Conservation (phyloP, 2,113 vertebrate genomes). For the Aptenodytes forsteri region DNA sequence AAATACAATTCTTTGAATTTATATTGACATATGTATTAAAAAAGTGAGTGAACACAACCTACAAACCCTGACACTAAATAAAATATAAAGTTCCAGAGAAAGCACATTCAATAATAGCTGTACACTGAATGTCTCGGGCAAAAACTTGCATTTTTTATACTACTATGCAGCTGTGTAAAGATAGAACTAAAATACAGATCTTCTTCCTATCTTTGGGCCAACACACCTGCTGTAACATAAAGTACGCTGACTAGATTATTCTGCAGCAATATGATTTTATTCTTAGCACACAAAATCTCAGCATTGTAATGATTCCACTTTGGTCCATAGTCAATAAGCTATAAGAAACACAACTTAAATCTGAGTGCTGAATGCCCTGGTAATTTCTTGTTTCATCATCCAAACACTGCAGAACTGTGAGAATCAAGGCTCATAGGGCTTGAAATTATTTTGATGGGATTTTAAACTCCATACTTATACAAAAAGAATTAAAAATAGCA, state of each 20-base stretch:
- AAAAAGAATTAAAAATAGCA: neutral
- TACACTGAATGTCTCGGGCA: neutral
- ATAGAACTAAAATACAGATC: neutral
- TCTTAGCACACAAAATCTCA: neutral
- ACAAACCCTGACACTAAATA: neutral
- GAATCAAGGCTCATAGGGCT: neutral
- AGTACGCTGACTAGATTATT: neutral
- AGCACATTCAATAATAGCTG: neutral
- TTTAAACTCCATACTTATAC: neutral
- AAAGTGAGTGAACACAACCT: neutral
- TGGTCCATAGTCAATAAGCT: neutral
- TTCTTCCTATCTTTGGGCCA: neutral
- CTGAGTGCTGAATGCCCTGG: neutral
- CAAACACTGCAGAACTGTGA: neutral
- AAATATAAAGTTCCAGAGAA: neutral
- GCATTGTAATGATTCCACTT: neutral
- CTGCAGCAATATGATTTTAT: neutral
- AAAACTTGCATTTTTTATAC: neutral
- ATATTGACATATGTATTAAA: neutral
- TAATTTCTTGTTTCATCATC: neutral
- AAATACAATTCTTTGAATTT: neutral
- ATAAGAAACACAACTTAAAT: neutral
- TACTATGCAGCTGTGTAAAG: neutral
- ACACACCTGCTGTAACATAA: neutral
- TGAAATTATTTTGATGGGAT: neutral